Conservation (phyloP, 2,888 invertebrate species). For the Caenorhabditis doughertyi region DNA sequence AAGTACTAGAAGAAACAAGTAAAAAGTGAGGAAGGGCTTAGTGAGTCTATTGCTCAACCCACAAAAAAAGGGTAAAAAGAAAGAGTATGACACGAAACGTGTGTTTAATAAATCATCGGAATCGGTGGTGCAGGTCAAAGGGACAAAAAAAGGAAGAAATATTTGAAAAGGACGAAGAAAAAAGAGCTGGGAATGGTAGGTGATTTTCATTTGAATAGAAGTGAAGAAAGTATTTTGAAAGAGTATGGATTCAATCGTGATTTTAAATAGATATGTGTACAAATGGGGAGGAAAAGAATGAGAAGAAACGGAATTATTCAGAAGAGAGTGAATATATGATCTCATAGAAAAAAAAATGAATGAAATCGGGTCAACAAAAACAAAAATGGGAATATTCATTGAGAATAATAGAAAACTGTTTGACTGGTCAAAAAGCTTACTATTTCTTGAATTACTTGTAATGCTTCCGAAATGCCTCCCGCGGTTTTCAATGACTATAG, state of each 20-base stretch:
- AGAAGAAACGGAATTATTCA: slow-evolving; percentile 34
- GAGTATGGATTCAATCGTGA: slow-evolving; percentile 21
- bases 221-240: neutral
- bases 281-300: neutral
- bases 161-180: slow-evolving; percentile 9
- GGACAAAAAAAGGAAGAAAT: slow-evolving; percentile 22
- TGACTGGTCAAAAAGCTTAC: too few species aligned
- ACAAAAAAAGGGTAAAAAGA: slow-evolving; percentile 14
- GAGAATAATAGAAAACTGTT: neutral
- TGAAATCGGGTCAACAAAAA: slow-evolving; percentile 43
- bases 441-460: too few species aligned
- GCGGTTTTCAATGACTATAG: too few species aligned
- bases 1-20: neutral
- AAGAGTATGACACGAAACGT: slow-evolving; percentile 34
- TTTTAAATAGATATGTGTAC: slow-evolving; percentile 5
- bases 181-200: slow-evolving; percentile 22
- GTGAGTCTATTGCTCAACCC: neutral
- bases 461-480: too few species aligned
- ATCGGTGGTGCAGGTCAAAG: slow-evolving; percentile 13
- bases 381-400: slow-evolving; percentile 27
- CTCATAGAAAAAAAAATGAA: slow-evolving; percentile 7
- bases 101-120: slow-evolving; percentile 58
- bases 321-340: too few species aligned
- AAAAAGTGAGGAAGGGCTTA: slow-evolving; percentile 20
- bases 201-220: slow-evolving; percentile 9